These are phyloP conservation scores for Athripsodes cinereus DNA, from an alignment of 2,888 invertebrate genomes.

Conservation along the genomic window DNA sequence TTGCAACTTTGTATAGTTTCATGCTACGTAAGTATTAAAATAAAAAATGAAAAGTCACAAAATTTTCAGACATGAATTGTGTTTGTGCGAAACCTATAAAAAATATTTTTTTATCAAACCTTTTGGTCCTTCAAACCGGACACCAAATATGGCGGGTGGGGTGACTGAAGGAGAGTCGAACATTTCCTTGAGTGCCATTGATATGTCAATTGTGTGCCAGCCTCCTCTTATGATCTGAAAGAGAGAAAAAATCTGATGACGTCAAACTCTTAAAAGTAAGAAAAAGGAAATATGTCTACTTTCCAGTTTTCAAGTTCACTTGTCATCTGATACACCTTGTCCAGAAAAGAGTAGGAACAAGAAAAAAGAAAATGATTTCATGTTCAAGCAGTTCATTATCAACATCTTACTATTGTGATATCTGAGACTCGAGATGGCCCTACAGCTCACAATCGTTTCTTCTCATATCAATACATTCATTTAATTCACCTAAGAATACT, in stretches of 20 bases:
- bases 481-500: too few species aligned
- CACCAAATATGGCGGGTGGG: slow-evolving; percentile 25
- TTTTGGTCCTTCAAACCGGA: slow-evolving; percentile 28
- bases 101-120: slow-evolving; percentile 14
- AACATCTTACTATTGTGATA: too few species aligned
- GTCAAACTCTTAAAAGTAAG: background rate
- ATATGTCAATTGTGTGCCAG: slow-evolving; percentile 29
- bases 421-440: too few species aligned
- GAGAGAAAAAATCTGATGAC: slow-evolving; percentile 7
- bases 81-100: background rate
- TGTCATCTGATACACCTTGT: background rate
- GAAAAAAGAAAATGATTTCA: background rate
- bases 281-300: background rate
- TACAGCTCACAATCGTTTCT: too few species aligned
- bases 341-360: background rate
- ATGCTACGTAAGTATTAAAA: too few species aligned
- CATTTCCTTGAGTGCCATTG: slow-evolving; percentile 29
- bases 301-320: background rate
- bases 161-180: slow-evolving; percentile 26
- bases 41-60: too few species aligned
- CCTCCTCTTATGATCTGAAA: slow-evolving; percentile 28
- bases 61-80: background rate
- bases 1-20: too few species aligned
- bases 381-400: too few species aligned
- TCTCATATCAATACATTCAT: too few species aligned